Base-by-base conservation (phyloP, 2,888 invertebrate species). In the Latrodectus elegans region DNA sequence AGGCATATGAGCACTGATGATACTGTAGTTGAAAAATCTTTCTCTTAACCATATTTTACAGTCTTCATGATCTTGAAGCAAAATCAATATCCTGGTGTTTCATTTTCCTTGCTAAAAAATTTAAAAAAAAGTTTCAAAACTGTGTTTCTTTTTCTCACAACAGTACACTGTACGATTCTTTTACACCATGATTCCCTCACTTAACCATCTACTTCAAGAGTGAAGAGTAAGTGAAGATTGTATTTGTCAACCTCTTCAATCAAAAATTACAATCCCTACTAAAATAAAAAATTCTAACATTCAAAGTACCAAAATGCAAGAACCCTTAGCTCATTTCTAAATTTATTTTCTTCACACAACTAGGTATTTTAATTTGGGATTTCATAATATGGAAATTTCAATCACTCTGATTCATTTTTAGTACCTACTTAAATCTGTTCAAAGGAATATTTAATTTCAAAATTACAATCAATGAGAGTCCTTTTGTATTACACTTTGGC, bases 91-190 rank as follows among this genome's bases (percentile, higher is more conserved):
- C 4, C 3, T n/a, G 52, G 72, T 73, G 52, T 73, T 53, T 73
- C 15, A 51, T 15, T n/a, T n/a, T 51, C 38, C 17, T 73, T 53
- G 52, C 53, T 17, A 12, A 73, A 52, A 12, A 73, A 9, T n/a
- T n/a, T n/a, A n/a, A 52, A 73, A 52, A 14, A 15, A 53, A 52
- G 72, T 52, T 52, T 53, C 72, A 52, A 73, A 73, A 52, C 52
- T 52, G 4, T 72, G 52, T 73, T 73, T 73, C 52, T 52, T 73
- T 75, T 8, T 60, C 8, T 75, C 74, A 75, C 74, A 60, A 14
- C 38, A 55, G 26, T 60, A 74, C 38, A 74, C 74, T 60, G 60
- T 75, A 10, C 8, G 75, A 17, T 17, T 53, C 11, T n/a, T 73
- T 10, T 73, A 9, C 14, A 53, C 53, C 4, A 53, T 17, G 53